Percentiles rank a stretch among this genome's conserved stretches.
phyloP scores from a whole-genome alignment of 2,113 vertebrate genomes.

The Zapornia atra region DNA sequence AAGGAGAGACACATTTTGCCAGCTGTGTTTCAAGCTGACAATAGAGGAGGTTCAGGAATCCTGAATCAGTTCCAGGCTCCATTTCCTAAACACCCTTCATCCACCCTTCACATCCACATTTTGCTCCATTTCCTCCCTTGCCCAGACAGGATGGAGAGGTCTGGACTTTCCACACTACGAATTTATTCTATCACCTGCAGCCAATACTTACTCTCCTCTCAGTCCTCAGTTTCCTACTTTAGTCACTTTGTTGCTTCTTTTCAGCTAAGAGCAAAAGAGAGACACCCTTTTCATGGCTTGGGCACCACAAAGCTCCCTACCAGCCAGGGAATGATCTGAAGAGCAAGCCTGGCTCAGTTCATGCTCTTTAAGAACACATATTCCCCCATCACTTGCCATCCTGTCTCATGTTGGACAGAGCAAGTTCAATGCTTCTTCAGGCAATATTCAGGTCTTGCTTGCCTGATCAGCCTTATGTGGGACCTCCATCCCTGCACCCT shows the following conservation, averaged over 20 bases:
- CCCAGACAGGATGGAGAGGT: not conserved
- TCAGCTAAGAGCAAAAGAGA: not conserved
- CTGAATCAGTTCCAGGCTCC: not conserved
- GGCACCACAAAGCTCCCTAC: not conserved
- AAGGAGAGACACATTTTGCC: not conserved
- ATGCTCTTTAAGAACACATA: not conserved
- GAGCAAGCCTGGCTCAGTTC: not conserved
- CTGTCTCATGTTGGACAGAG: not conserved
- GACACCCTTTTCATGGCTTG: not conserved
- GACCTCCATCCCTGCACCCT: not conserved
- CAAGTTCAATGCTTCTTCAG: not conserved
- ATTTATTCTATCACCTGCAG: not conserved
- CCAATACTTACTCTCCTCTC: not conserved
- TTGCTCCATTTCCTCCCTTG: not conserved
- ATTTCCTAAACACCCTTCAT: not conserved
- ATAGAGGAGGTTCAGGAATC: not conserved
- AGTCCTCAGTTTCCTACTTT: not conserved
- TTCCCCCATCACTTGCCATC: not conserved
- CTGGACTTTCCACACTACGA: not conserved
- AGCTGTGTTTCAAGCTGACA: not conserved
- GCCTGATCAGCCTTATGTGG: not conserved
- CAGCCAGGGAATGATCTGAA: not conserved
- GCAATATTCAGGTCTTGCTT: not conserved
- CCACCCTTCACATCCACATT: not conserved
- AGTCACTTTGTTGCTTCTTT: not conserved